Evolutionary conservation across 2,797 vertebrate genomes (phyloP).

Genomic region (Thalassophryne amazonica): DNA sequence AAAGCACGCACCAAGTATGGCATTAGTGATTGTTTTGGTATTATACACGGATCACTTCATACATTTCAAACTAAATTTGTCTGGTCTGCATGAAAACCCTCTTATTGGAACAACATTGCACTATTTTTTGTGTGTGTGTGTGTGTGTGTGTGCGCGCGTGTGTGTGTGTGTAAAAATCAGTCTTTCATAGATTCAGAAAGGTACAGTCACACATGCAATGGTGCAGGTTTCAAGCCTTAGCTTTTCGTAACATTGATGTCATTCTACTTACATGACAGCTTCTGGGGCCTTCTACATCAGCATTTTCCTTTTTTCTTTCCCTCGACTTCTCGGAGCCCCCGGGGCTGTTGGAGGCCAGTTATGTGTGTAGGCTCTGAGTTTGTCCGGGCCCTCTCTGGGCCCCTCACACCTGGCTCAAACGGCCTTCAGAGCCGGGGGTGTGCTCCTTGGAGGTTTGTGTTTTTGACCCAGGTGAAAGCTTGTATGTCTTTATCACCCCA

Average conservation of each 20-base stretch:
- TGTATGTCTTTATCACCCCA: slow-evolving; percentile 59
- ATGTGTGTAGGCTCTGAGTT: slow-evolving; percentile 46
- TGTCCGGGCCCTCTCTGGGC: slow-evolving; percentile 33
- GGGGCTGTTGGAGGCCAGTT: slow-evolving; percentile 61
- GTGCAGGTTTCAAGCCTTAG: slow-evolving; percentile 41
- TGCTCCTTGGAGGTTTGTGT: slow-evolving; percentile 43
- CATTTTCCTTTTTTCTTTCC: slow-evolving; percentile 26
- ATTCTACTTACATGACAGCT: slow-evolving; percentile 37
- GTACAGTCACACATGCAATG: slow-evolving; percentile 35
- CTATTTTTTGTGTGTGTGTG: too few relatives aligned
- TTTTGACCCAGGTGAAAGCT: slow-evolving; percentile 38
- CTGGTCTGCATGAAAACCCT: slow-evolving; percentile 64
- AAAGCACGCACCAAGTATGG: slow-evolving; percentile 4
- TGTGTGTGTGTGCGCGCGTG: too few relatives aligned
- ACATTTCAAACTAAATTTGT: slow-evolving; percentile 30
- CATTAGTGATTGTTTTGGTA: slow-evolving; percentile 40
- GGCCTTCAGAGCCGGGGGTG: slow-evolving; percentile 49
- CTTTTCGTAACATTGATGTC: slow-evolving; percentile 39
- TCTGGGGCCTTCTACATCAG: slow-evolving; percentile 30
- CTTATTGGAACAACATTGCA: slow-evolving; percentile 51
- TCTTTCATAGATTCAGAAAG: slow-evolving; percentile 45
- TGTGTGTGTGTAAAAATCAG: slow-evolving; percentile 52
- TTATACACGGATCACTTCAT: slow-evolving; percentile 53
- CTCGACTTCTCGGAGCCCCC: slow-evolving; percentile 36
- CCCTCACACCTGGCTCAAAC: slow-evolving; percentile 68